Conservation (phyloP, 2,797 vertebrate genomes). For the Peromyscus aztecus region DNA sequence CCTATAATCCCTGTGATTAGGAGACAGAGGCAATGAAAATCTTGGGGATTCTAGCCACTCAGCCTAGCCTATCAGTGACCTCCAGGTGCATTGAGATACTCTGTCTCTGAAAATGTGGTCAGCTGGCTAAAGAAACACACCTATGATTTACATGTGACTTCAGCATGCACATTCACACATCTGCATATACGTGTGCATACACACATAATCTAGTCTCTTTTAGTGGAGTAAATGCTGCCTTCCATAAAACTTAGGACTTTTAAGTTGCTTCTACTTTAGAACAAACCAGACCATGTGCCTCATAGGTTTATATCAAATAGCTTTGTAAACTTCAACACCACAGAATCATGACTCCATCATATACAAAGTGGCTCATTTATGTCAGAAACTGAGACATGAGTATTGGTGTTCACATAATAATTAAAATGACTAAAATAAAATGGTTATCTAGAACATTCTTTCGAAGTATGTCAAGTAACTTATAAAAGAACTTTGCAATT, state of each 20-base stretch:
- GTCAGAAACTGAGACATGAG: background rate
- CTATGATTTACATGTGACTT: background rate
- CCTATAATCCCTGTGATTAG: background rate
- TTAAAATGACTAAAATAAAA: background rate
- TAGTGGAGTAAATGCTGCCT: background rate
- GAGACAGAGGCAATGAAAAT: background rate
- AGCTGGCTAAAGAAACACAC: background rate
- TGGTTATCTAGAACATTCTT: background rate
- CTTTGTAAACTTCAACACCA: background rate
- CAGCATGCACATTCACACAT: background rate
- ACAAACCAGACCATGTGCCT: background rate
- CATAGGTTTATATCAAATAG: background rate
- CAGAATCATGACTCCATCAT: background rate
- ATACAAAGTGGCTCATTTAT: background rate
- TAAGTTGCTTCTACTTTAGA: background rate
- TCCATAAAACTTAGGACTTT: background rate
- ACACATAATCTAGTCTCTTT: background rate
- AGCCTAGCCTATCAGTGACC: background rate
- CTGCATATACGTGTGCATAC: background rate
- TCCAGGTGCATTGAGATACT: background rate
- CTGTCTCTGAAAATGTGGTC: background rate
- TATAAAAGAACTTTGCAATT: background rate
- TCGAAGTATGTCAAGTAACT: background rate
- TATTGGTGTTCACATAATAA: background rate
- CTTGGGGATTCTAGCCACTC: background rate